phyloP scores from a whole-genome alignment of 2,797 vertebrate genomes.

The Falco concolor region DNA sequence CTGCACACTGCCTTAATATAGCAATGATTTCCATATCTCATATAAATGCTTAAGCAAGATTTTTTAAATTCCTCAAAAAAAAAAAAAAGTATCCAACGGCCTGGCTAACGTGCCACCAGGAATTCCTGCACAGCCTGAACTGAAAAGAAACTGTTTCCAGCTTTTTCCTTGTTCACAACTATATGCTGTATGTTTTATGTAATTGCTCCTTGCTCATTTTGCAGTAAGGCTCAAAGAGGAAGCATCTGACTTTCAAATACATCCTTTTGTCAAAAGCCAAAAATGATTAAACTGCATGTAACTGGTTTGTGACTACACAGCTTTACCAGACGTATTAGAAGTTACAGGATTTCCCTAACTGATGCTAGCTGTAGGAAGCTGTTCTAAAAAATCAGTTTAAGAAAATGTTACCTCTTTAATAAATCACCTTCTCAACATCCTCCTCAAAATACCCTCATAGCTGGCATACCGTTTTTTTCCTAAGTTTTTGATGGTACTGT shows the following conservation, averaged over 20 bases:
- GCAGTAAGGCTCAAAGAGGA: neutral
- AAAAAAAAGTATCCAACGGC: neutral
- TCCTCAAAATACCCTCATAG: neutral
- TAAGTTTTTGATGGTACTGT: neutral
- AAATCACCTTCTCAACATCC: neutral
- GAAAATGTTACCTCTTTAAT: neutral
- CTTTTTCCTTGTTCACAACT: neutral
- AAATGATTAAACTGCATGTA: fast-evolving
- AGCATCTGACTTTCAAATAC: neutral
- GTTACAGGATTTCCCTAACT: neutral
- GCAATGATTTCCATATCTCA: neutral
- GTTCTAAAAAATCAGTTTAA: neutral
- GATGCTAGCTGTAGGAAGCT: neutral
- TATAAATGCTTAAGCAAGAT: neutral
- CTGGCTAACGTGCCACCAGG: neutral
- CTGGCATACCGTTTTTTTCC: neutral
- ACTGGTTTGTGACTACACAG: neutral
- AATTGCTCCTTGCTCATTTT: neutral
- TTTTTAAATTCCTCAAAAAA: neutral
- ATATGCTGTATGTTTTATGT: neutral
- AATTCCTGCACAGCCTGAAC: neutral
- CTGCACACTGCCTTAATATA: neutral
- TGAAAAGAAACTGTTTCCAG: neutral
- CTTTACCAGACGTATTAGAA: neutral
- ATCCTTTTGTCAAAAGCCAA: neutral